phyloP scores from a whole-genome alignment of 2,113 vertebrate genomes.

The Cololabis saira region DNA sequence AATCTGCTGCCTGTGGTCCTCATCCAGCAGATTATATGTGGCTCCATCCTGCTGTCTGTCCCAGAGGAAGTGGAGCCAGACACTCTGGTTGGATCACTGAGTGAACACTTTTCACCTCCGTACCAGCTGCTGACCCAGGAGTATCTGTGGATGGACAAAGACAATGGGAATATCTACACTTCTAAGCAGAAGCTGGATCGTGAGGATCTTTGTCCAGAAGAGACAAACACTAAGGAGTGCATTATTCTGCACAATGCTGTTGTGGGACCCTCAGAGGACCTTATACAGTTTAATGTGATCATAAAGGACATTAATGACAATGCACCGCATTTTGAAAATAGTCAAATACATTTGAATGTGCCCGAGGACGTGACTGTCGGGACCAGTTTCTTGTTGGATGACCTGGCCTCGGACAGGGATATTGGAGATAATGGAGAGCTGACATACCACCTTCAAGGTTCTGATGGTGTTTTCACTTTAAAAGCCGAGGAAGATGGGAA shows the following conservation, averaged over 20 bases:
- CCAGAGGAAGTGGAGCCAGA: conserved; percentile 75
- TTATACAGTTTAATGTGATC: conserved; percentile 72
- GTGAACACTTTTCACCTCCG: conserved; percentile 58
- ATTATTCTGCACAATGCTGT: conserved; percentile 66
- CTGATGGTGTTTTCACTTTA: conserved; percentile 69
- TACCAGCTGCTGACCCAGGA: conserved; percentile 72
- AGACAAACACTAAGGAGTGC: conserved; percentile 64
- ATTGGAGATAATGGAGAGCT: conserved; percentile 71
- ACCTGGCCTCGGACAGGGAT: conserved; percentile 75
- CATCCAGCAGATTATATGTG: conserved; percentile 60
- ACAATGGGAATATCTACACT: conserved; percentile 78
- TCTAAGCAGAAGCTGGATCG: conserved; percentile 74
- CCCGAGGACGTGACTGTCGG: conserved; percentile 73
- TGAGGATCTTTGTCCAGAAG: conserved; percentile 73
- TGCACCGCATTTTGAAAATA: conserved; percentile 73
- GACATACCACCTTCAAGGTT: conserved; percentile 69
- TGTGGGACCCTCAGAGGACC: conserved; percentile 63
- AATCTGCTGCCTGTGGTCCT: conserved; percentile 70
- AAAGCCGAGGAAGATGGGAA: conserved; percentile 39
- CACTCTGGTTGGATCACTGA: conserved; percentile 71
- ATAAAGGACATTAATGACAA: conserved; percentile 84
- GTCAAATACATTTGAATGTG: conserved; percentile 69
- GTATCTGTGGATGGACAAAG: conserved; percentile 71
- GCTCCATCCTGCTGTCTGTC: conserved; percentile 53
- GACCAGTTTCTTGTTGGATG: conserved; percentile 71